Percentiles rank a stretch among this genome's conserved stretches.
Conservation (phyloP, 2,113 vertebrate species). For the Charina bottae region DNA sequence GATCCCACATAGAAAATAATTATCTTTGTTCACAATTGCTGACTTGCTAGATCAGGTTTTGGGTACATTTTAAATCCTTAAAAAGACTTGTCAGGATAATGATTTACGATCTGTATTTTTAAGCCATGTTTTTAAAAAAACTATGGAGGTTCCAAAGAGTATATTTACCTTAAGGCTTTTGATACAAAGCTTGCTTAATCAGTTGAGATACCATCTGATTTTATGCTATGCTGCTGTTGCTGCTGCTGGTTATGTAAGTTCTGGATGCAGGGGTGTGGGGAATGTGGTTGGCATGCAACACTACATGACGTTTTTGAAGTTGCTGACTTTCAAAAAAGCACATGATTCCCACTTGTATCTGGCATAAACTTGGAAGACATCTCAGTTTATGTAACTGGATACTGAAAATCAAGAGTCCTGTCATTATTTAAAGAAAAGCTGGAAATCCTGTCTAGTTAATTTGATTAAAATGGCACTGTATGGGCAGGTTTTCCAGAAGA, state of each 20-base stretch:
- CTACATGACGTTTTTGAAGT: neutral
- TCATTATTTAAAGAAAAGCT: slow-evolving; percentile 1
- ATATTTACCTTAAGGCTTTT: slow-evolving; percentile 53
- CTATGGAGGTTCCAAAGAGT: slow-evolving; percentile 62
- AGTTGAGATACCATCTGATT: slow-evolving; percentile 57
- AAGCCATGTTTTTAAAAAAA: neutral
- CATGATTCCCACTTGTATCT: neutral
- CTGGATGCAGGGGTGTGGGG: neutral
- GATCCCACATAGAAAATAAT: neutral
- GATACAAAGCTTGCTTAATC: slow-evolving; percentile 62
- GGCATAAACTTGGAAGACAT: neutral
- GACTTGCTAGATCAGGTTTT: slow-evolving; percentile 45
- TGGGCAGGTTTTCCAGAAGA: neutral
- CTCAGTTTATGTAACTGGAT: neutral
- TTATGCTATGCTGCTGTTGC: slow-evolving; percentile 63
- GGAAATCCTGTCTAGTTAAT: slow-evolving; percentile 12
- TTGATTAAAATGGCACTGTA: neutral
- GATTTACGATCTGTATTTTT: slow-evolving; percentile 65
- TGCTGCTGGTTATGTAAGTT: slow-evolving; percentile 56
- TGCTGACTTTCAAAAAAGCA: neutral
- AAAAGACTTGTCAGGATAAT: slow-evolving; percentile 62
- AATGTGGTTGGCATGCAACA: neutral
- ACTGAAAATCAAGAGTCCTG: neutral
- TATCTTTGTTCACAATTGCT: slow-evolving; percentile 51
- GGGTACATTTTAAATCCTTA: slow-evolving; percentile 45